These are phyloP conservation scores for Piaya cayana DNA, from an alignment of 2,113 vertebrate genomes.

Conservation along the genomic window DNA sequence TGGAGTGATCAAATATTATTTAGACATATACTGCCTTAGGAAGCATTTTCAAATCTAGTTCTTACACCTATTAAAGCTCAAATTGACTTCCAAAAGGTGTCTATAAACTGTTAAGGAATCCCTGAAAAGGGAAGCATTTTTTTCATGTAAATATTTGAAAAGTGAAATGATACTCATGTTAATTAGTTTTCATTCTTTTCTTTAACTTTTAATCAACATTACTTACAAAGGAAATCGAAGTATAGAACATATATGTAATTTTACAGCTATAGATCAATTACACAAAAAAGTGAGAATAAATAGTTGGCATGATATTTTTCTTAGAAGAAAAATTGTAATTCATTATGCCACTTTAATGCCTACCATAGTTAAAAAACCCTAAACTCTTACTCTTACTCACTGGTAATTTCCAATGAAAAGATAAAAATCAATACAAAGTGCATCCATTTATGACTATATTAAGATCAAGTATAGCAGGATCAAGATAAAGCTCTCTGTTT, in stretches of 20 bases:
- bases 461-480: background rate
- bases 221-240: background rate
- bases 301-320: background rate
- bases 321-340: background rate
- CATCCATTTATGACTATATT: background rate
- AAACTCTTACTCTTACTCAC: accelerated
- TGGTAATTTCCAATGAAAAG: background rate
- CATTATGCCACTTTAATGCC: background rate
- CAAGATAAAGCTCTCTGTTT: background rate
- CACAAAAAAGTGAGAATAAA: background rate
- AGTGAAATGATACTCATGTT: background rate
- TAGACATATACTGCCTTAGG: background rate
- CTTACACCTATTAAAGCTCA: background rate
- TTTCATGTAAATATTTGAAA: background rate
- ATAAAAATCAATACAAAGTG: background rate
- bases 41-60: background rate
- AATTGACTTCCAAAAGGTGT: background rate
- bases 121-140: background rate
- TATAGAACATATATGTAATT: too few species aligned
- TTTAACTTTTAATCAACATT: background rate
- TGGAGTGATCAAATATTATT: background rate
- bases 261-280: background rate
- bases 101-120: background rate
- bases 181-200: background rate
- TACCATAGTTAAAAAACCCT: background rate